A percentile compares a stretch with the other conserved stretches of the same genome.
phyloP scores from a whole-genome alignment of 1,140 invertebrate species.

The Orius insidiosus region DNA sequence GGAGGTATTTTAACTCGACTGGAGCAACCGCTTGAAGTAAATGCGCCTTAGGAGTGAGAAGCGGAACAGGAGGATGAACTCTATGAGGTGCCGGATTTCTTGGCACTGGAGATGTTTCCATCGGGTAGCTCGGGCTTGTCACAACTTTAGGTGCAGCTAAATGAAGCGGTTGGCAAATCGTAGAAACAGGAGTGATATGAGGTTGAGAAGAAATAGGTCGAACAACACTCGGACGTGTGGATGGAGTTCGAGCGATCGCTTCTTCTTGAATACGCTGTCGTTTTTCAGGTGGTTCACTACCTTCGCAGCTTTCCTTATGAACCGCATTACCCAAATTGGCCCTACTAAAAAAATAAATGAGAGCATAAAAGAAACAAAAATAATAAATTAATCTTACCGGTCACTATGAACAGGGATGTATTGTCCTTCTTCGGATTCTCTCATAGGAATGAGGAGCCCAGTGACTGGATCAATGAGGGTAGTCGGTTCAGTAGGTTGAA shows the following conservation, averaged over 20 bases:
- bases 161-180: background rate
- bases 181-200: slow-evolving; percentile 4
- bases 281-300: slow-evolving; percentile 13
- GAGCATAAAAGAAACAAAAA: background rate
- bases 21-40: slow-evolving; percentile 27
- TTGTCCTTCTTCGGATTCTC: slow-evolving; percentile 51
- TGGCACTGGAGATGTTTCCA: slow-evolving; percentile 1
- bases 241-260: slow-evolving; percentile 9
- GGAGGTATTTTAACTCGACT: slow-evolving; percentile 15
- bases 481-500: slow-evolving; percentile 30
- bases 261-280: slow-evolving; percentile 5
- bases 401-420: slow-evolving; percentile 40
- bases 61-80: background rate
- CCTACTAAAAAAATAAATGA: background rate
- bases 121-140: too few species aligned
- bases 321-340: background rate
- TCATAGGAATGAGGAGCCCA: slow-evolving; percentile 49
- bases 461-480: slow-evolving; percentile 58
- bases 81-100: slow-evolving; percentile 1
- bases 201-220: slow-evolving; percentile 6
- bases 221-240: slow-evolving; percentile 13
- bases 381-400: slow-evolving; percentile 14
- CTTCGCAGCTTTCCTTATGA: slow-evolving; percentile 9
- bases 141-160: background rate
- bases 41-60: slow-evolving; percentile 29